Conservation (phyloP, 2,888 invertebrate species). For the Ariolimax columbianus region DNA sequence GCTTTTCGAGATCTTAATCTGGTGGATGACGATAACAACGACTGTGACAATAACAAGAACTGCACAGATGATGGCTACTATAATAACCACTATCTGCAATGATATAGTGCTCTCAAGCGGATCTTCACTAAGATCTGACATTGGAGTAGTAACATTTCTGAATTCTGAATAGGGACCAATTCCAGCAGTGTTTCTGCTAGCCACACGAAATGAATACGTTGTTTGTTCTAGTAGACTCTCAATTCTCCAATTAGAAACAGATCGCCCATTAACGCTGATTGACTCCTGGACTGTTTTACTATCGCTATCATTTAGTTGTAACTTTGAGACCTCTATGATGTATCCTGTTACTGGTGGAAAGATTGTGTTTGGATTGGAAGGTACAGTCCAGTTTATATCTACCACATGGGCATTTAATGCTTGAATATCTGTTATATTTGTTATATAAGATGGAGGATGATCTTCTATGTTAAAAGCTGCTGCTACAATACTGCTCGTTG, state of each 20-base stretch:
- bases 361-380: not conserved
- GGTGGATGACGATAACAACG: conserved; percentile 5
- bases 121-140: conserved; percentile 17
- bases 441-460: not conserved
- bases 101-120: not conserved
- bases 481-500: not conserved
- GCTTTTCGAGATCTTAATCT: conserved; percentile 35
- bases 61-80: not conserved
- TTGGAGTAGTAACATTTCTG: conserved; percentile 11
- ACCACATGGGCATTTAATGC: not conserved
- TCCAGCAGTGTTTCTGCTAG: conserved; percentile 24
- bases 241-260: not conserved
- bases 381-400: conserved; percentile 34
- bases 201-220: conserved; percentile 26
- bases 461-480: conserved; percentile 16
- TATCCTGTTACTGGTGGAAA: conserved; percentile 28
- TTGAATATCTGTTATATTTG: conserved; percentile 8
- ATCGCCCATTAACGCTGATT: not conserved
- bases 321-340: not conserved
- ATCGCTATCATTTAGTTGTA: not conserved
- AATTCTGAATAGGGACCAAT: conserved; percentile 33
- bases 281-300: not conserved
- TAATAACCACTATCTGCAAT: conserved; percentile 26
- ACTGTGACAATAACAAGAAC: not conserved
- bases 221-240: conserved; percentile 4